phyloP scores from a whole-genome alignment of 2,888 invertebrate species.

The Hermaeophaga mercurialis region DNA sequence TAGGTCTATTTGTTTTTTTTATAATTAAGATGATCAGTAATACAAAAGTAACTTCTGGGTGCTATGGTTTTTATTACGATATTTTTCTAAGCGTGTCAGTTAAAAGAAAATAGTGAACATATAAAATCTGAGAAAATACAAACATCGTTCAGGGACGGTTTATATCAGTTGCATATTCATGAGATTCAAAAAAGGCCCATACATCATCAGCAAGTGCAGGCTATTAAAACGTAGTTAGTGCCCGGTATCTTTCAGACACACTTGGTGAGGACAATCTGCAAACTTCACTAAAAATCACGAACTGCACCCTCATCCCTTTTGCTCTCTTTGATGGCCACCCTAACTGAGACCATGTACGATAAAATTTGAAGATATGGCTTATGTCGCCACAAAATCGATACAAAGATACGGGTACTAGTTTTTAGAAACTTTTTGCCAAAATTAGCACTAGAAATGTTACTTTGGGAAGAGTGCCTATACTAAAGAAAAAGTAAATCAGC shows the following conservation, averaged over 20 bases:
- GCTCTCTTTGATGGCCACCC: slow-evolving; percentile 23
- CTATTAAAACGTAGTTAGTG: slow-evolving; percentile 54
- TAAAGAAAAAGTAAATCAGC: no score
- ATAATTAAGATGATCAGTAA: no score
- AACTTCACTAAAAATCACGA: slow-evolving; percentile 53
- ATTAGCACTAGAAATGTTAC: no score
- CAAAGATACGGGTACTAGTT: no score
- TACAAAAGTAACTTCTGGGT: no score
- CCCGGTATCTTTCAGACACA: slow-evolving; percentile 52
- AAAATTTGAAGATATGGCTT: slow-evolving; percentile 13
- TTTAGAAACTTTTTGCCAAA: no score
- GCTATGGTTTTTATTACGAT: no score
- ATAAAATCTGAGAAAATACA: not conserved
- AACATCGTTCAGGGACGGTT: not conserved
- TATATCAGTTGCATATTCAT: slow-evolving; percentile 41
- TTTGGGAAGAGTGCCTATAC: no score
- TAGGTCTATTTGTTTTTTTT: no score
- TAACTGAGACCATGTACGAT: slow-evolving; percentile 11
- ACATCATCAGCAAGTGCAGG: slow-evolving; percentile 45
- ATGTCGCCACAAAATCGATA: not conserved
- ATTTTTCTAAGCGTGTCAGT: no score
- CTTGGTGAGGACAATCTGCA: slow-evolving; percentile 53
- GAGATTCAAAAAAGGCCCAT: slow-evolving; percentile 41
- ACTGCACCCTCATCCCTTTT: slow-evolving; percentile 38
- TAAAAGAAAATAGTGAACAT: not conserved